These are phyloP conservation scores for Melinopterus prodromus DNA, from an alignment of 2,888 invertebrate genomes.

Conservation along the genomic window DNA sequence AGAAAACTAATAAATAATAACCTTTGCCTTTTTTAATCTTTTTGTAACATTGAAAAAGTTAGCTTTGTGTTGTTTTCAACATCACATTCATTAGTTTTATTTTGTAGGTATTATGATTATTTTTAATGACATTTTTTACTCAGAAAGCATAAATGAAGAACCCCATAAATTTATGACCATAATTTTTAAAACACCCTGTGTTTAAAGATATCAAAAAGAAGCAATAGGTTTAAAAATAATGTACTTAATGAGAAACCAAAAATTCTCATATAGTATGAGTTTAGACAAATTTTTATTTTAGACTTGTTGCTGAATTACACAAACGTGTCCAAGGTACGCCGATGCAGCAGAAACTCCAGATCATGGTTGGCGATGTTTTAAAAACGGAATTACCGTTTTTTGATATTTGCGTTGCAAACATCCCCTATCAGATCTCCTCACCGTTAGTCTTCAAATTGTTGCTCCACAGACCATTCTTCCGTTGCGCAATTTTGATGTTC, in stretches of 20 bases:
- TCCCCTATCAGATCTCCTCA: conserved; percentile 98
- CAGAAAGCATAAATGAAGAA: too few species aligned
- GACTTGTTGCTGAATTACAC: conserved; percentile 95
- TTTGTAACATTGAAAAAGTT: too few species aligned
- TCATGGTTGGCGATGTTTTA: conserved; percentile 93
- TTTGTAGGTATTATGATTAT: too few species aligned
- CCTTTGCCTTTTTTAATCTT: too few species aligned
- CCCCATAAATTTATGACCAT: not conserved
- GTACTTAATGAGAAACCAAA: too few species aligned
- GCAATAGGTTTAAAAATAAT: too few species aligned
- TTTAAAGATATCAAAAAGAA: not conserved
- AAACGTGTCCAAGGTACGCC: conserved; percentile 94
- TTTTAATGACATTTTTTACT: too few species aligned
- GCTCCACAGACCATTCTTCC: conserved; percentile 81
- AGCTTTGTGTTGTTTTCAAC: too few species aligned
- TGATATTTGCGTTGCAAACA: conserved; percentile 97
- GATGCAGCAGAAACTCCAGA: conserved; percentile 88
- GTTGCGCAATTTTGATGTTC: conserved; percentile 98
- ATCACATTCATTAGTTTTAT: too few species aligned
- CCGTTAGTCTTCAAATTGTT: conserved; percentile 95
- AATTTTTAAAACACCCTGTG: too few species aligned
- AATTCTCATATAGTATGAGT: too few species aligned
- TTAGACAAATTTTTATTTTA: conserved; percentile 33
- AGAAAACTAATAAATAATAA: too few species aligned
- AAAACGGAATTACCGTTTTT: conserved; percentile 96